These are phyloP conservation scores for Enteromius argenteus DNA, from an alignment of 2,797 vertebrate genomes.

Conservation along the genomic window DNA sequence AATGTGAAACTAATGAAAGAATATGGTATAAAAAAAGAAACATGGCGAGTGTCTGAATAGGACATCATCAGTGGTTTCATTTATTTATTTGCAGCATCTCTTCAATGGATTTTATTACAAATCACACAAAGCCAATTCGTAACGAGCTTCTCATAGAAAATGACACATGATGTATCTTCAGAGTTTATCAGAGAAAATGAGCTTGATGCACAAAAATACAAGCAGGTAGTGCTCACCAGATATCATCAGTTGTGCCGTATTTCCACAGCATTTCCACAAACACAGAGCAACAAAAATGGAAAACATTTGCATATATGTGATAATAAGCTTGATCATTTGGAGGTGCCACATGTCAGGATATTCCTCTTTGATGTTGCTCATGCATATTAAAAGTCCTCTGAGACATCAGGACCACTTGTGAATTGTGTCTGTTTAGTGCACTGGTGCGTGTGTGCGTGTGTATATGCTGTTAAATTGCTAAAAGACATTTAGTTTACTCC, in stretches of 20 bases:
- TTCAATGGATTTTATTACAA: neutral
- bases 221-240: neutral
- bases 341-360: conserved; percentile 68
- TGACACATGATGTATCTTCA: neutral
- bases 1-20: neutral
- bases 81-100: conserved; percentile 1
- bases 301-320: conserved; percentile 73
- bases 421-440: conserved; percentile 51
- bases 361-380: conserved; percentile 77
- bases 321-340: conserved; percentile 68
- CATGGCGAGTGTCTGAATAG: neutral
- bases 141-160: neutral
- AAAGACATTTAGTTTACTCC: conserved; percentile 25
- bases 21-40: neutral
- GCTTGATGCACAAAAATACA: neutral
- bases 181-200: neutral
- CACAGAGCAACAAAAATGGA: conserved; percentile 68
- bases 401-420: conserved; percentile 59
- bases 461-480: neutral
- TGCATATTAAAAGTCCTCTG: conserved; percentile 77
- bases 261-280: conserved; percentile 61
- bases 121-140: neutral
- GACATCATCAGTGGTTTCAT: neutral
- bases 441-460: conserved; percentile 41
- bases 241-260: conserved; percentile 13